phyloP scores from a whole-genome alignment of 2,113 vertebrate species.

The Silurus glanis region DNA sequence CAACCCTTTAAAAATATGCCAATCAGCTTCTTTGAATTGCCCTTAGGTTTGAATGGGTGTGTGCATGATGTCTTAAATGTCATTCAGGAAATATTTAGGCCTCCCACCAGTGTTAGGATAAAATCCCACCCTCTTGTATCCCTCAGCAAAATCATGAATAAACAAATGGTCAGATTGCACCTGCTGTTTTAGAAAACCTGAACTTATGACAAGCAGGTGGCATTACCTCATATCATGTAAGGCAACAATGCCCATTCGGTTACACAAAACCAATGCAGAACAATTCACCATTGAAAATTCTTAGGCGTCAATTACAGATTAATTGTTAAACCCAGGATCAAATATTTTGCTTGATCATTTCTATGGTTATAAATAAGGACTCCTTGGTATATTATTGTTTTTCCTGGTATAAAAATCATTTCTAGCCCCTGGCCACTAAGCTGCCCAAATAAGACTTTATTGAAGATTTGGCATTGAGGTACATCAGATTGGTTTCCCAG shows the following conservation, averaged over 20 bases:
- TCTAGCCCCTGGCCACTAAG: neutral
- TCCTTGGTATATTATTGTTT: neutral
- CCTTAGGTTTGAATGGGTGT: neutral
- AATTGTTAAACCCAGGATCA: neutral
- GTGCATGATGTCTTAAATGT: neutral
- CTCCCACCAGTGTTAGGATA: neutral
- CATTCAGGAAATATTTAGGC: neutral
- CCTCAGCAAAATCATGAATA: neutral
- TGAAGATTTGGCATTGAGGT: neutral
- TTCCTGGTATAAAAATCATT: neutral
- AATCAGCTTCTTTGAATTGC: slow-evolving; percentile 31
- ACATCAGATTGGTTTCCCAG: neutral
- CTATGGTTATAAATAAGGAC: neutral
- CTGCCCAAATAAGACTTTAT: neutral
- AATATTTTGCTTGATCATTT: neutral
- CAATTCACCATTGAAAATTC: neutral
- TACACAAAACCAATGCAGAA: neutral
- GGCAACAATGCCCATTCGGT: neutral
- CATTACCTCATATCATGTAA: neutral
- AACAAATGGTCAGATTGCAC: neutral
- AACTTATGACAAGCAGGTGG: neutral
- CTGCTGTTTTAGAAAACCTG: neutral
- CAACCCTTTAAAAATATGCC: neutral
- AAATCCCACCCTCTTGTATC: neutral
- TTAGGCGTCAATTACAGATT: neutral